Evolutionary conservation across 1,140 invertebrate genomes (phyloP).

Genomic region (Sweltsa coloradensis): DNA sequence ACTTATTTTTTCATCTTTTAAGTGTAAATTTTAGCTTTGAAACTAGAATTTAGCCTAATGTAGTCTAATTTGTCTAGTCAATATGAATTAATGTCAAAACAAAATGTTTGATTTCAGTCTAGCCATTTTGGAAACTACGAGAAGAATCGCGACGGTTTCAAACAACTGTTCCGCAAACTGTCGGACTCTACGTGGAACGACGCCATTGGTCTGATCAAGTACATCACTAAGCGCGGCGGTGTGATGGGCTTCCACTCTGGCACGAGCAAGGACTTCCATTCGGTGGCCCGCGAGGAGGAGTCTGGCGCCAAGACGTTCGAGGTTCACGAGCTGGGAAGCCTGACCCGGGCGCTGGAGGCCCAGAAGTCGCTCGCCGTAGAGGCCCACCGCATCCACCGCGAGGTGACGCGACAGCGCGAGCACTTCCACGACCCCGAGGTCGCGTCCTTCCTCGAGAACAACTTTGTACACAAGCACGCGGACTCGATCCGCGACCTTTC

Average conservation of each 20-base stretch:
- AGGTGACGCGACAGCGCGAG: constrained; percentile 33
- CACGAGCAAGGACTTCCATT: constrained; percentile 9
- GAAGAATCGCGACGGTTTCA: constrained; percentile 61
- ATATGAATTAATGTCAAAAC: too few relatives aligned
- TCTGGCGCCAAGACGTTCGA: not conserved
- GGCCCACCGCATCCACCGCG: constrained; percentile 48
- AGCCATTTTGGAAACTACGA: constrained; percentile 66
- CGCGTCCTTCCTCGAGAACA: constrained; percentile 57
- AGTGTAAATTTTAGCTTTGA: too few relatives aligned
- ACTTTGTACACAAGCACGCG: constrained; percentile 55
- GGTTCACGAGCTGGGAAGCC: constrained; percentile 47
- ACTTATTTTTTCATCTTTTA: too few relatives aligned
- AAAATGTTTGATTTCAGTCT: too few relatives aligned
- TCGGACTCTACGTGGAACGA: constrained; percentile 63
- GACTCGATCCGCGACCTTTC: constrained; percentile 50
- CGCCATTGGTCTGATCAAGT: constrained; percentile 59
- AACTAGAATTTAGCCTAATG: too few relatives aligned
- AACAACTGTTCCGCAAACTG: constrained; percentile 54
- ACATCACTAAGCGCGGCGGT: constrained; percentile 57
- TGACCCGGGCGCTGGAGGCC: constrained; percentile 60
- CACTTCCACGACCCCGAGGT: constrained; percentile 51
- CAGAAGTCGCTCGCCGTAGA: constrained; percentile 56
- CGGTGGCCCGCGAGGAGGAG: not conserved
- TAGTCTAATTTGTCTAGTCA: too few relatives aligned
- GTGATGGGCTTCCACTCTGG: constrained; percentile 31